Percentiles rank a stretch among this genome's conserved stretches.
Evolutionary conservation across 2,113 vertebrate species (phyloP).

Genomic region (Gnathonemus longibarbis): DNA sequence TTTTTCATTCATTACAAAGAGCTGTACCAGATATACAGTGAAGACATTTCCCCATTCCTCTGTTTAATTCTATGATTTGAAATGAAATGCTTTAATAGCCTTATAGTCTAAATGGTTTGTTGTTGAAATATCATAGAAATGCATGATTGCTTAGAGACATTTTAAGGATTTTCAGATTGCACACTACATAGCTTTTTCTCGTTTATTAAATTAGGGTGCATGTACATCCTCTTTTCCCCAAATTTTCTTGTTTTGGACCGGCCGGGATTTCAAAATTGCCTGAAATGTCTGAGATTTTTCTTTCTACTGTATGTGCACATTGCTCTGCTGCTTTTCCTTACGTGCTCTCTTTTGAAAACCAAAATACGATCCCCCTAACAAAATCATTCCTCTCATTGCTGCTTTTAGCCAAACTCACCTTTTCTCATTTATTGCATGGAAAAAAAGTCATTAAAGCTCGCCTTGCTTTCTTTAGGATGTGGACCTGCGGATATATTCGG

Average conservation of each 20-base stretch:
- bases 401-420: neutral
- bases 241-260: neutral
- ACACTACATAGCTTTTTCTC: neutral
- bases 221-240: neutral
- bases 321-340: neutral
- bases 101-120: neutral
- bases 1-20: slow-evolving; percentile 23
- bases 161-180: neutral
- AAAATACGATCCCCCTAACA: neutral
- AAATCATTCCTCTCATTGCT: neutral
- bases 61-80: neutral
- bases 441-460: neutral
- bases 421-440: neutral
- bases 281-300: neutral
- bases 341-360: neutral
- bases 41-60: neutral
- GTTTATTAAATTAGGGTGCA: neutral
- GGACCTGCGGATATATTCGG: neutral
- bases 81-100: neutral
- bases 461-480: neutral
- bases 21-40: too few relatives aligned
- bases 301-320: neutral
- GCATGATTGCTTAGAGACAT: neutral
- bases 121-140: neutral
- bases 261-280: neutral